Evolutionary conservation across 2,888 invertebrate species (phyloP).

Genomic region (Callinectes sapidus): DNA sequence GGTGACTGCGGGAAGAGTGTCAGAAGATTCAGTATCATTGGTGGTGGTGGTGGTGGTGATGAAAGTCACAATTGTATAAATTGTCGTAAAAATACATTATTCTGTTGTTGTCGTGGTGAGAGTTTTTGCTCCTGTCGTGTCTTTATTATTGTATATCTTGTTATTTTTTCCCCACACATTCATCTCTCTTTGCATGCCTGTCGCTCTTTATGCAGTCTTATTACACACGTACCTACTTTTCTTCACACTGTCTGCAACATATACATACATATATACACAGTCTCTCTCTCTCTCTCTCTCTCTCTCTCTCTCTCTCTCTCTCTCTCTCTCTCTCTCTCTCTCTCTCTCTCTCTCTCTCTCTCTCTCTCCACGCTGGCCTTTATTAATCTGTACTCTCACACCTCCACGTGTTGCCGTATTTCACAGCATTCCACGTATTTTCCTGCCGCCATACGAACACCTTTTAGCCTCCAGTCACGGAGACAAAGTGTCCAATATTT

Average conservation of each 20-base stretch:
- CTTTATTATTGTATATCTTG: not conserved
- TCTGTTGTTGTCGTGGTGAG: not conserved
- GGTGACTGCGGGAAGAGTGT: no score
- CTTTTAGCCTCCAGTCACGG: constrained; percentile 6
- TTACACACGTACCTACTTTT: not conserved
- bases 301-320: not conserved
- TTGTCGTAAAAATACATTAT: not conserved
- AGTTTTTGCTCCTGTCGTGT: not conserved
- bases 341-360: not conserved
- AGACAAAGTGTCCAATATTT: constrained; percentile 12
- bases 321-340: not conserved
- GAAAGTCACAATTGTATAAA: not conserved
- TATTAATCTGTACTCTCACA: not conserved
- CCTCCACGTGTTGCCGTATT: constrained; percentile 18
- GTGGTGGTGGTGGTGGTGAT: not conserved
- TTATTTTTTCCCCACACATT: not conserved
- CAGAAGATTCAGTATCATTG: not conserved
- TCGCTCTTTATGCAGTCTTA: not conserved
- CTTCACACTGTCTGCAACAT: not conserved
- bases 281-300: not conserved
- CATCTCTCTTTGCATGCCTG: not conserved
- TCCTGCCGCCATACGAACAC: not conserved
- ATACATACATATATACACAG: constrained; percentile 34
- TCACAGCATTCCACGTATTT: constrained; percentile 5
- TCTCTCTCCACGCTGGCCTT: not conserved